phyloP scores from a whole-genome alignment of 2,888 invertebrate species.

The Steinernema scapterisci region DNA sequence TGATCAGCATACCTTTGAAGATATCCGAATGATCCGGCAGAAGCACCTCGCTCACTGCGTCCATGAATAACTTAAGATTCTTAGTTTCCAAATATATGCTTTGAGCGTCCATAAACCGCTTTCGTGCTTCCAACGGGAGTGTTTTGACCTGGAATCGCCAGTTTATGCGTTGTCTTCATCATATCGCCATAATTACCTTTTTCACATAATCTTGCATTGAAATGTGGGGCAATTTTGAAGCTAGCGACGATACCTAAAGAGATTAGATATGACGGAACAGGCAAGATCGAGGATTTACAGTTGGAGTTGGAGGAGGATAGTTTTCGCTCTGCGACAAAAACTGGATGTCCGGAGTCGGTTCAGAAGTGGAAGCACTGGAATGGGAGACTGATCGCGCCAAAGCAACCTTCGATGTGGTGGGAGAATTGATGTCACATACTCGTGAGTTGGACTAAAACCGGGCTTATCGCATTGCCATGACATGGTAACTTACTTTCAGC shows the following conservation, averaged over 20 bases:
- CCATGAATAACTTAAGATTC: background rate
- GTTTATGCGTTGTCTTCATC: too few relatives aligned
- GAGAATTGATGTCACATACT: background rate
- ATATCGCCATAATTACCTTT: background rate
- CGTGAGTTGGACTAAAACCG: background rate
- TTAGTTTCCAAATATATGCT: background rate
- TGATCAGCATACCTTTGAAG: background rate
- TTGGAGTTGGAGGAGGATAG: background rate
- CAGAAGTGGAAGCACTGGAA: background rate
- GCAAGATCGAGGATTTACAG: too few relatives aligned
- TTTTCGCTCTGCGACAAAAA: background rate
- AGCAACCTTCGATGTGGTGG: background rate
- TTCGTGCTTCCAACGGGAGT: background rate
- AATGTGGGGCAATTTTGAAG: background rate
- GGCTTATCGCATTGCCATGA: background rate
- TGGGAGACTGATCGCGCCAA: background rate
- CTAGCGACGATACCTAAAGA: background rate
- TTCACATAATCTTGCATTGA: background rate
- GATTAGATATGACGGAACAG: background rate
- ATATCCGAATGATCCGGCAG: background rate
- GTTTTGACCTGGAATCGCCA: background rate
- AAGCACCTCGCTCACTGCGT: background rate
- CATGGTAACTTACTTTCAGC: background rate
- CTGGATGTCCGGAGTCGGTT: background rate
- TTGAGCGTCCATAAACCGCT: background rate